Evolutionary conservation across 1,140 invertebrate species (phyloP).

Genomic region (Drosophila oshimai): DNA sequence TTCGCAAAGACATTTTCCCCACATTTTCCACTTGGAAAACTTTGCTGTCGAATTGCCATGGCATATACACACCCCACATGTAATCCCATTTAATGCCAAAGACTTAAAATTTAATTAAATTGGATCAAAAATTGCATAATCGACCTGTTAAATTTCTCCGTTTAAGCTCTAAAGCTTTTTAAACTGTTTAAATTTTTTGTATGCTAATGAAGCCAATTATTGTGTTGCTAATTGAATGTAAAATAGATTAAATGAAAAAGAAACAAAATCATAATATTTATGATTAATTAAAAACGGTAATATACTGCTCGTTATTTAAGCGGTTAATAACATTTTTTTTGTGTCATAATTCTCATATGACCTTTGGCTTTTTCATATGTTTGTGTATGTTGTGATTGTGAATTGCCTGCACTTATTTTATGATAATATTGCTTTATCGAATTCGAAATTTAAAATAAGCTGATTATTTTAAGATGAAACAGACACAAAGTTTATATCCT

Average conservation of each 20-base stretch:
- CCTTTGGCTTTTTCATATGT: neutral
- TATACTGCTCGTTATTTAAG: no score
- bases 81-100: conserved; percentile 12
- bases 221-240: conserved; percentile 5
- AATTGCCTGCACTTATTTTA: neutral
- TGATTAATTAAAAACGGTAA: neutral
- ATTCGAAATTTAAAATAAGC: neutral
- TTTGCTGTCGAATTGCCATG: neutral
- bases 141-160: neutral
- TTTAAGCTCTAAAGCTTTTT: conserved; percentile 7
- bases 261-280: neutral
- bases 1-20: conserved; percentile 4
- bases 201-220: conserved; percentile 37
- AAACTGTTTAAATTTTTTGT: neutral
- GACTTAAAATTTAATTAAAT: conserved; percentile 24
- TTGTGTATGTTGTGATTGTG: no score
- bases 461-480: no score
- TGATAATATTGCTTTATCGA: conserved; percentile 7
- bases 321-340: no score
- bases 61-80: conserved; percentile 3
- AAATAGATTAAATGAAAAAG: conserved; percentile 8
- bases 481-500: no score
- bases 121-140: neutral
- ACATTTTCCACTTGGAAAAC: conserved; percentile 14
- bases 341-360: neutral